Evolutionary conservation across 2,797 vertebrate species (phyloP).

Genomic region (Crocodylus rhombifer): DNA sequence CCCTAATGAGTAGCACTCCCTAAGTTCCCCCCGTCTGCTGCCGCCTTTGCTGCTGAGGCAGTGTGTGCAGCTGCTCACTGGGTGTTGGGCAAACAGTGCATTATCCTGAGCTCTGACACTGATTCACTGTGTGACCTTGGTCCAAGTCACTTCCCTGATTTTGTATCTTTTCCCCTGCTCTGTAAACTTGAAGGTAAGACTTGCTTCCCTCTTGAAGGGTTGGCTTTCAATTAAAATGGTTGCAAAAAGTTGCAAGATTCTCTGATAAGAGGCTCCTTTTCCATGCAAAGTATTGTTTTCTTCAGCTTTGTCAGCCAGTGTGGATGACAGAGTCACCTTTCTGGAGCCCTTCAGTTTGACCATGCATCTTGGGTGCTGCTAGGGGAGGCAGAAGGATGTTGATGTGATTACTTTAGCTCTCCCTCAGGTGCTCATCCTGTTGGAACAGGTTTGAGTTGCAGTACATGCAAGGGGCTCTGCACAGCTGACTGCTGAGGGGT

Average conservation of each 20-base stretch:
- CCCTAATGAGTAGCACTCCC: too few relatives aligned
- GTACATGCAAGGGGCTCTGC: not conserved
- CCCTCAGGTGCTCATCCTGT: not conserved
- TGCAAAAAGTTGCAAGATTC: not conserved
- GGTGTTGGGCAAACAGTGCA: not conserved
- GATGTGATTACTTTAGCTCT: not conserved
- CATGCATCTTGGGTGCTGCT: not conserved
- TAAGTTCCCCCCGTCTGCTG: not conserved
- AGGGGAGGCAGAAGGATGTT: rapidly evolving
- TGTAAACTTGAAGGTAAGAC: not conserved
- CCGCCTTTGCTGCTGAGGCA: not conserved
- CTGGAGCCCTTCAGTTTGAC: not conserved
- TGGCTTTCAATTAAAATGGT: not conserved
- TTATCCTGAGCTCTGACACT: not conserved
- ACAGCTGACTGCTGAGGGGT: not conserved
- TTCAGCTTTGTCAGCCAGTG: not conserved
- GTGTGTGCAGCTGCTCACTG: not conserved
- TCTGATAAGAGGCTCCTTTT: not conserved
- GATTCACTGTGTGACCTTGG: not conserved
- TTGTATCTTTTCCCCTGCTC: not conserved
- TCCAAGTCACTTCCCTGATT: rapidly evolving
- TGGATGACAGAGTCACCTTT: not conserved
- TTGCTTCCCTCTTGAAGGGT: not conserved
- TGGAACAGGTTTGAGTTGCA: not conserved
- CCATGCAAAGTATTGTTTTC: not conserved